Evolutionary conservation across 2,888 invertebrate species (phyloP), one percentile per base, ranked within the genome.

Genomic region (Ichneumoninae sp.): DNA sequence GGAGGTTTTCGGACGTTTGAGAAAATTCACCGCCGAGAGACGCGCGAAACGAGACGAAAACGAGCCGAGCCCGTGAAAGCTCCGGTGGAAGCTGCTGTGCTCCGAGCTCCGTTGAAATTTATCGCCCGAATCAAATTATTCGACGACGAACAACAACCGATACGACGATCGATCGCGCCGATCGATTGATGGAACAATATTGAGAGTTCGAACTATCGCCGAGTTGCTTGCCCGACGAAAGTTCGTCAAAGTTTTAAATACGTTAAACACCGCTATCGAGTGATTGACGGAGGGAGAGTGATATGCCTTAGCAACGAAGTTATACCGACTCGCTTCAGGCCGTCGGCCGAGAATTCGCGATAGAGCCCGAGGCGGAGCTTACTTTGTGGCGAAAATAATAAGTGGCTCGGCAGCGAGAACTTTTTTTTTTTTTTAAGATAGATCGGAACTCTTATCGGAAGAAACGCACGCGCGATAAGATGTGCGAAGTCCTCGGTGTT

Each of bases 1-100:
- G 85, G 88, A 87, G 88, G 89, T 91, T 91, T 90, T 88, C 91
- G 90, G 89, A 89, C 89, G 88, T 88, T 85, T 70, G 81, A 69
- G 57, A 85, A 78, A 86, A 83, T 79, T 19, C 66, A 16, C 13
- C 54, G 66, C 6, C 36, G 65, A 54, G 33, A 73, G 22, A 52
- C 13, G 40, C 36, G 57, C 50, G 7, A 73, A 63, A 63, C 26
- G 63, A n/a, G 6, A 44, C 50, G 75, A n/a, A 10, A 63, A 44
- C n/a, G 22, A 26, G 57, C 57, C 26, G 22, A 26, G 57, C 26
- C 22, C 26, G 13, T 4, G 44, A 5, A 19, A 57, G 26, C 57
- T 22, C 26, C 26, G 26, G 3, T 57, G 0, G 13, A 26, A 57
- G 57, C 57, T 10, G 19, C 8, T 22, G 54, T 19, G 54, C 54